These are phyloP conservation scores for Diglossa cyanea DNA, from an alignment of 2,797 vertebrate genomes.

Conservation along the genomic window DNA sequence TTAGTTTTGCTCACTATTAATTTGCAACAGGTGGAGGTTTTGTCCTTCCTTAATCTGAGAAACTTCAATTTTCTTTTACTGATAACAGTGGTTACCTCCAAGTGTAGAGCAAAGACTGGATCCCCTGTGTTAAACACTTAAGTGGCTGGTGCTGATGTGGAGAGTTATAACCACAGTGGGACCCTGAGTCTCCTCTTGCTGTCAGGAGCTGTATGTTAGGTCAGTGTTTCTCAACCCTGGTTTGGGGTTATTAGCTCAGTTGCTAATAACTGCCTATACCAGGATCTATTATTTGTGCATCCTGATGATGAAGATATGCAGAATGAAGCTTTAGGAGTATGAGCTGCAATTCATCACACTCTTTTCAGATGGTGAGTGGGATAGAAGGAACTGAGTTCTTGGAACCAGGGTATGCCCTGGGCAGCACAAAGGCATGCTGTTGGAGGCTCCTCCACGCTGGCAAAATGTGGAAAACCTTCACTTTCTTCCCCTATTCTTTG, in stretches of 20 bases:
- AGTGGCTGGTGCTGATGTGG: background rate
- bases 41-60: background rate
- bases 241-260: background rate
- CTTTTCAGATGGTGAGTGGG: background rate
- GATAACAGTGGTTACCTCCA: background rate
- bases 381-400: background rate
- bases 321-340: background rate
- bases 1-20: background rate
- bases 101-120: background rate
- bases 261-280: background rate
- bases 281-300: background rate
- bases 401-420: fast-evolving
- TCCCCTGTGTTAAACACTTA: background rate
- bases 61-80: background rate
- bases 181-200: background rate
- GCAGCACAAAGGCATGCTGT: fast-evolving
- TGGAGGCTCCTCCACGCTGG: background rate
- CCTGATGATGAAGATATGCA: background rate
- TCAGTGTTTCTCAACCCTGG: background rate
- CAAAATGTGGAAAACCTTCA: background rate
- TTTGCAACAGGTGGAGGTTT: background rate
- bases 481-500: background rate
- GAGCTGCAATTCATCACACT: background rate
- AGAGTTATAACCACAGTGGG: background rate
- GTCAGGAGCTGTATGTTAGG: fast-evolving